Evolutionary conservation across 2,797 vertebrate species (phyloP).

Genomic region (Crotalus adamanteus): DNA sequence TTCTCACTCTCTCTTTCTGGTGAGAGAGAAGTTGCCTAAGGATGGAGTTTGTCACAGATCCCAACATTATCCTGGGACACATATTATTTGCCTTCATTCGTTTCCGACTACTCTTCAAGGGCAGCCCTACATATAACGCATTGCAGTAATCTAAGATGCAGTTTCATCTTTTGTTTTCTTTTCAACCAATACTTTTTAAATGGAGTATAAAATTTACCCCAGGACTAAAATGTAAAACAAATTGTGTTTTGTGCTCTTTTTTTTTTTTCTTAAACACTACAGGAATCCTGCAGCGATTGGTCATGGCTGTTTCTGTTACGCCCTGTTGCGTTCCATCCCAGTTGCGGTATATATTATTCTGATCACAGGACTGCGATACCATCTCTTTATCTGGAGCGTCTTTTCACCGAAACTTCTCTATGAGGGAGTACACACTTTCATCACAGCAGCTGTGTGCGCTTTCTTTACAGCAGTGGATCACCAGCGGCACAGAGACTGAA

Average conservation of each 20-base stretch:
- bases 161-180: not conserved
- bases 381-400: constrained; percentile 97
- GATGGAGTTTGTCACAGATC: not conserved
- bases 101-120: not conserved
- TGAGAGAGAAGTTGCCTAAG: not conserved
- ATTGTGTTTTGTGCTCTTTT: constrained; percentile 18
- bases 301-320: constrained; percentile 89
- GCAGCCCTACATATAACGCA: not conserved
- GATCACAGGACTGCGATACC: constrained; percentile 88
- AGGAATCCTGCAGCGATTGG: constrained; percentile 79
- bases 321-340: constrained; percentile 82
- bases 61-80: not conserved
- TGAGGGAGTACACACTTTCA: constrained; percentile 84
- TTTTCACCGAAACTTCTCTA: constrained; percentile 96
- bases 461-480: constrained; percentile 86
- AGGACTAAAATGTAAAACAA: constrained; percentile 8
- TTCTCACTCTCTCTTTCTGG: not conserved
- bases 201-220: not conserved
- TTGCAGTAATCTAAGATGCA: not conserved
- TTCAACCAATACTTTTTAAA: not conserved
- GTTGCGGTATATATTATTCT: constrained; percentile 82
- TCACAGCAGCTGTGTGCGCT: constrained; percentile 80
- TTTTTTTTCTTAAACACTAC: constrained; percentile 17
- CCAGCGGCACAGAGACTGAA: constrained; percentile 35
- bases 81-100: not conserved